phyloP scores from a whole-genome alignment of 2,113 vertebrate species.

The Kryptolebias marmoratus region DNA sequence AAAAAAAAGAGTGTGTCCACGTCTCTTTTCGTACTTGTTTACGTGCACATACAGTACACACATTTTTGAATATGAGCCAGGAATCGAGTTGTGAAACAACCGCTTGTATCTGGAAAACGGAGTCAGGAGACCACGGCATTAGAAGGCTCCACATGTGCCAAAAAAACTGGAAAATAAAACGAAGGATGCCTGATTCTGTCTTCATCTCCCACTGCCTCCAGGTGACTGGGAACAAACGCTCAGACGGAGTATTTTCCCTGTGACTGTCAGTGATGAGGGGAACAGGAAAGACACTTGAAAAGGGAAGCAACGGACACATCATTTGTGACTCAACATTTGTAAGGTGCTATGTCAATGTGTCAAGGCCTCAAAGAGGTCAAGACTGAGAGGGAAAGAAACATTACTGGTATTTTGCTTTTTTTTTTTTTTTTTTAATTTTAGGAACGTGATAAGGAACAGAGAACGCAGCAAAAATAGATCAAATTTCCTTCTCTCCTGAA shows the following conservation, averaged over 20 bases:
- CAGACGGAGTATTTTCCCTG: conserved; percentile 29
- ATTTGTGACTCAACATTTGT: conserved; percentile 27
- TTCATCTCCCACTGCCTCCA: conserved; percentile 62
- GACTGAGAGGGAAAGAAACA: conserved; percentile 13
- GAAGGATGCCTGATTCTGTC: conserved; percentile 56
- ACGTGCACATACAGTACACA: conserved; percentile 26
- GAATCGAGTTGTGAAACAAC: conserved; percentile 33
- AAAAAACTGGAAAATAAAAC: conserved; percentile 61
- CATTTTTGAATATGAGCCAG: conserved; percentile 45
- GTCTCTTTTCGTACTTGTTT: conserved; percentile 41
- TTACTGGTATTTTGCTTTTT: conserved; percentile 24
- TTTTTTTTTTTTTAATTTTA: conserved; percentile 25
- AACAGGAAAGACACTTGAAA: conserved; percentile 39
- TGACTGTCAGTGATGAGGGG: conserved; percentile 24
- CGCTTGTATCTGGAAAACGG: conserved; percentile 17
- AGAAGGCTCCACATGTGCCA: conserved; percentile 68
- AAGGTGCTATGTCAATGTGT: conserved; percentile 57
- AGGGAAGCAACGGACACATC: conserved; percentile 29
- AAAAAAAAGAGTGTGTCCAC: conserved; percentile 20
- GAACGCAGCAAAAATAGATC: conserved; percentile 14
- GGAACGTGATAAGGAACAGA: conserved; percentile 48
- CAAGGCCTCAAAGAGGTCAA: conserved; percentile 18
- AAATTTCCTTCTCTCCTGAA: conserved; percentile 14
- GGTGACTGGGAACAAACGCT: conserved; percentile 17
- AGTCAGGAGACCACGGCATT: conserved; percentile 29